Base-by-base conservation (phyloP, 2,113 vertebrate genomes). In the Gambusia affinis region DNA sequence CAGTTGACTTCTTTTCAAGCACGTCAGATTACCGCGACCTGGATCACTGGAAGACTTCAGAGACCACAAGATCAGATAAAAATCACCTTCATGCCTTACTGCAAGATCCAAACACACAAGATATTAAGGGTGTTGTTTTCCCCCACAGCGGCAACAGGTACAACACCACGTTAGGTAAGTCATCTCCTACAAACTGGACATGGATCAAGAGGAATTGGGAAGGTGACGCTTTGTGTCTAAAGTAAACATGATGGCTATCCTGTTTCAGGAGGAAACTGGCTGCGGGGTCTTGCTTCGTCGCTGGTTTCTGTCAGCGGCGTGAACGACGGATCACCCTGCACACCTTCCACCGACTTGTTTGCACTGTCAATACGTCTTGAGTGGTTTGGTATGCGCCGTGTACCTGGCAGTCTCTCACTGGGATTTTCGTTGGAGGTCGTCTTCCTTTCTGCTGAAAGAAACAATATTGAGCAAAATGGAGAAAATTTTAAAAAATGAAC, bases 261-360 rank as follows among this genome's bases (percentile, higher is more conserved):
- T 42, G 28, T 30, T 28, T 67, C 64, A 73, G 31, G 54, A 67
- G 37, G 27, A 17, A 30, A 39, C 54, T 2, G 73, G 44, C 67
- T 66, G 69, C 66, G 72, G 42, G 63, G 37, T 85, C 31, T 78
- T 78, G 82, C 67, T 68, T 72, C 73, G 76, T 67, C 70, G 72
- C 29, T 63, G 30, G 63, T 81, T 78, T 91, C 81, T 39, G 68
- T 78, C 63, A 28, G 17, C 61, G 33, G 75, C 47, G 68, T 61
- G 62, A 84, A 28, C 77, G 82, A 79, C 33, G 19, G 70, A 54
- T 79, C 12, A 30, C 4, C 29, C 29, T 70, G 51, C 37, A 35
- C 60, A 31, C 90, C 91, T 94, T 94, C 4, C 31, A 27, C 67
- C 44, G 47, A 35, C 54, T 24, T 92, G 92, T 94, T 94, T 92